Base-by-base conservation (phyloP, 2,797 vertebrate genomes). In the Enteromius afrohamiltoni region DNA sequence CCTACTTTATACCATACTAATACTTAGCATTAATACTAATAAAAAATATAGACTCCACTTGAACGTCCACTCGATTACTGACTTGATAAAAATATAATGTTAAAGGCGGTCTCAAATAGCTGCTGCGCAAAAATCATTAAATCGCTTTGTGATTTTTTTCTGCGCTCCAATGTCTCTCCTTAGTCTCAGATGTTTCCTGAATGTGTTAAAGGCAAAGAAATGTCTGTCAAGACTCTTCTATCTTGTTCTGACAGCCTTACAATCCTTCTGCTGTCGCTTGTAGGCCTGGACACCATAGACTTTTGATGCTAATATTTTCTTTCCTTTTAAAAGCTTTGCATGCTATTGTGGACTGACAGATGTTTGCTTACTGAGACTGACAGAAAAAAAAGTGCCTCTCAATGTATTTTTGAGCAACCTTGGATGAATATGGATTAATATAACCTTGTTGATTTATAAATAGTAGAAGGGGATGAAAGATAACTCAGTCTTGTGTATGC, bases 191-290 rank as follows among this genome's bases (percentile, higher is more conserved):
- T 65, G 49, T 81, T 76, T 53, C 45, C 26, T 79, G 42, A 74
- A 67, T 68, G 60, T 68, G 40, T 69, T 69, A 79, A 37, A 80
- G 55, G 74, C 71, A 64, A 75, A 64, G 4, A 80, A 76, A 65
- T 45, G 31, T 29, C 65, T 60, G 45, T 83, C 84, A 75, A 53
- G 17, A 37, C 45, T 76, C 73, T 37, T 81, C 60, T 16, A 17
- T 55, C 67, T 67, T 26, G 40, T 60, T 82, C 76, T 85, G 79
- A 84, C 84, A 78, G 67, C 58, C 79, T 76, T 60, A 74, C 34
- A 86, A 74, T 67, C 62, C 45, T 70, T 69, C 40, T 70, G 47
- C 31, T 74, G 64, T 68, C 16, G 29, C 77, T 79, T 45, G 4
- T 68, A 58, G 45, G 62, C 64, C 58, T 73, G 80, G 68, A 82